Percentiles rank a stretch among this genome's conserved stretches.
Evolutionary conservation across 2,888 invertebrate genomes (phyloP).

Genomic region (Scaeva pyrastri): DNA sequence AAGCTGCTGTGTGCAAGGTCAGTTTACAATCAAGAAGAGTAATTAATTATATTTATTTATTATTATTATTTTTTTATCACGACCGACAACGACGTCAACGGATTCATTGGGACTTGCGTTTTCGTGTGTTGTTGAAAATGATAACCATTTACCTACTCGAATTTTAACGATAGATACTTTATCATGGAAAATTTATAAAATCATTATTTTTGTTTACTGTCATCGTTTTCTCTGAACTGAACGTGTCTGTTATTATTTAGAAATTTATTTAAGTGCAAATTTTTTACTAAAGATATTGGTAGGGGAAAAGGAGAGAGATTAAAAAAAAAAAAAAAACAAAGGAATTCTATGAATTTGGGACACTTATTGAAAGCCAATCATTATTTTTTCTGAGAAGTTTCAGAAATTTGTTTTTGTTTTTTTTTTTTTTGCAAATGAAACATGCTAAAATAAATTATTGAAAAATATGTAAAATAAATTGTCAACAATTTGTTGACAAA

Average conservation of each 20-base stretch:
- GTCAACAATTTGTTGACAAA: not conserved
- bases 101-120: conserved; percentile 23
- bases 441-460: not conserved
- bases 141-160: not conserved
- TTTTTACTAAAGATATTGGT: too few species aligned
- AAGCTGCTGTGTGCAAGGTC: conserved; percentile 40
- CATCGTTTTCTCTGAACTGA: not conserved
- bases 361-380: not conserved
- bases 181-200: not conserved
- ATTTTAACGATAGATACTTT: conserved; percentile 18
- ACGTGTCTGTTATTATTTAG: not conserved
- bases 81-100: conserved; percentile 4
- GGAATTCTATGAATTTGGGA: not conserved
- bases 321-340: too few species aligned
- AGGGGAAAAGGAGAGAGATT: not conserved
- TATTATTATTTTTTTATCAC: not conserved
- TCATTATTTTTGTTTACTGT: not conserved
- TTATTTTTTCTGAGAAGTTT: too few species aligned
- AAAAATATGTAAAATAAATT: not conserved
- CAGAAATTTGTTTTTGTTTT: too few species aligned
- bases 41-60: conserved; percentile 14
- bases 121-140: conserved; percentile 13
- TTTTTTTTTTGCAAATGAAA: too few species aligned
- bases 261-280: not conserved
- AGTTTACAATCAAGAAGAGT: conserved; percentile 22